These are phyloP conservation scores for Colaptes auratus DNA, from an alignment of 2,113 vertebrate genomes.

Conservation along the genomic window DNA sequence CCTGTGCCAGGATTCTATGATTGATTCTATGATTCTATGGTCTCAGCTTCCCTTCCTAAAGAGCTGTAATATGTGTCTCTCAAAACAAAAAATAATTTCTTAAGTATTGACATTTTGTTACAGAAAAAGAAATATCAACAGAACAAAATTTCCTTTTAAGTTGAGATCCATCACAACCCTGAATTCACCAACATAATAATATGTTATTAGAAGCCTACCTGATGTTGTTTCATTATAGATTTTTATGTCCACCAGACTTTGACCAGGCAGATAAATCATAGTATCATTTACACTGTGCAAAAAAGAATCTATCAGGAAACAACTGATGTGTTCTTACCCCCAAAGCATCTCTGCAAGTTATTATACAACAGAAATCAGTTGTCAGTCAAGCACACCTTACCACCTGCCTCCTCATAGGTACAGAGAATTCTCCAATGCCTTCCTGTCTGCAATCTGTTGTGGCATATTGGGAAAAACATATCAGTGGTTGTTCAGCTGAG, in stretches of 20 bases:
- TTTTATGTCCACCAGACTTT: neutral
- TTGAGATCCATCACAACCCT: neutral
- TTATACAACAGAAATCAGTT: neutral
- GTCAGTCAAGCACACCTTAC: neutral
- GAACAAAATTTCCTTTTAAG: neutral
- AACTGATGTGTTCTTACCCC: neutral
- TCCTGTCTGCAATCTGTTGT: neutral
- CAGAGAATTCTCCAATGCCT: neutral
- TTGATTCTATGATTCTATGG: neutral
- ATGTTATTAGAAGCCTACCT: neutral
- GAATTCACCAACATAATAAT: neutral
- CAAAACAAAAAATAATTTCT: neutral
- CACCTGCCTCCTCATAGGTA: neutral
- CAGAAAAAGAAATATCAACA: neutral
- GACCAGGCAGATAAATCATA: neutral
- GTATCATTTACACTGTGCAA: neutral
- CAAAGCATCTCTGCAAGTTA: neutral
- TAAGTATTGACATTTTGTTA: neutral
- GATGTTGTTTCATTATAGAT: neutral
- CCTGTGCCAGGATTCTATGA: neutral
- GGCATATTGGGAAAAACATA: neutral
- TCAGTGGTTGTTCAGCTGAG: conserved; percentile 25
- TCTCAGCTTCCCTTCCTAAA: neutral
- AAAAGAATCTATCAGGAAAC: neutral
- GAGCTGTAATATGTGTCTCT: neutral